Conservation (phyloP, 2,888 invertebrate species). For the Lochmaea capreae region DNA sequence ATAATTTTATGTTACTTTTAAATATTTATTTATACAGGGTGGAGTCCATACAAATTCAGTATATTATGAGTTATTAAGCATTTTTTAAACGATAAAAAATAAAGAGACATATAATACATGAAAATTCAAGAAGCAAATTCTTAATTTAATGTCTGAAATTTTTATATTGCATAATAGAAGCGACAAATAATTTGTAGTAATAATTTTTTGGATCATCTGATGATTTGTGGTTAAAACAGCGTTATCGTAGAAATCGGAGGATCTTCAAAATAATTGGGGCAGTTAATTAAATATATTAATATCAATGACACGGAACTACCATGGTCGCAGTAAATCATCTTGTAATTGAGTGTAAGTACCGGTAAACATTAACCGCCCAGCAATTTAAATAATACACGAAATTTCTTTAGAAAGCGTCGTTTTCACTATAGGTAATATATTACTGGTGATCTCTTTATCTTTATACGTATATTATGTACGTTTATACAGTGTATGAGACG, state of each 20-base stretch:
- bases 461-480: background rate
- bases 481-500: background rate
- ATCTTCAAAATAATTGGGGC: background rate
- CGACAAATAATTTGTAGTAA: no score
- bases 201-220: no score
- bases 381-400: slow-evolving; percentile 12
- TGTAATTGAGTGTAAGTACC: background rate
- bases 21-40: background rate
- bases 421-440: background rate
- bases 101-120: no score
- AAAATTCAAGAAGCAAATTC: no score
- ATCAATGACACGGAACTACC: background rate
- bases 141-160: no score
- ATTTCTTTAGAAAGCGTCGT: slow-evolving; percentile 26
- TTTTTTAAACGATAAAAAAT: no score
- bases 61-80: no score
- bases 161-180: no score
- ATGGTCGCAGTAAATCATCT: background rate
- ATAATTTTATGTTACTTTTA: background rate
- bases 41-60: background rate
- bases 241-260: background rate
- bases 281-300: slow-evolving; percentile 3
- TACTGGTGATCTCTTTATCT: background rate
- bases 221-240: background rate
- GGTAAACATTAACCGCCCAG: background rate